Percentiles rank a stretch among this genome's conserved stretches.
Conservation (phyloP, 1,140 invertebrate genomes). For the Mylabris phalerata region DNA sequence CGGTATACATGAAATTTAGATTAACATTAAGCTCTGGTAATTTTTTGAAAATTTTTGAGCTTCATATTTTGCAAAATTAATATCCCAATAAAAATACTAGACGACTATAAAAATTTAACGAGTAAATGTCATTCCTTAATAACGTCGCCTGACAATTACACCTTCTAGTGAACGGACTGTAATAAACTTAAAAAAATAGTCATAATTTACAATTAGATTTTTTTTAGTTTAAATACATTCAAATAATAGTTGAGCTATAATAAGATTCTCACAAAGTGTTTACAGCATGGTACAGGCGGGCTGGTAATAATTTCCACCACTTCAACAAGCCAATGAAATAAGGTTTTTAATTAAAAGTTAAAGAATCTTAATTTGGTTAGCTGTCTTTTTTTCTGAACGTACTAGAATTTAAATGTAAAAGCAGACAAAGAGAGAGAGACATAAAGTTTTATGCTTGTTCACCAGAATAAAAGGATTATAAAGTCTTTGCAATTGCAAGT, state of each 20-base stretch:
- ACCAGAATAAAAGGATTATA: constrained; percentile 21
- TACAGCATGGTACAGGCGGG: constrained; percentile 20
- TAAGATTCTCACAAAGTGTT: no score
- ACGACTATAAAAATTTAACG: constrained; percentile 12
- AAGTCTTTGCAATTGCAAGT: constrained; percentile 20
- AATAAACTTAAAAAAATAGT: no score
- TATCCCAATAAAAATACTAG: constrained; percentile 7
- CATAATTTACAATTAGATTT: no score
- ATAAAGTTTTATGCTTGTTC: constrained; percentile 20
- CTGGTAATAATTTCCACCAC: constrained; percentile 19
- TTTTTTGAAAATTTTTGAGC: neutral
- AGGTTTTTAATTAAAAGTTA: constrained; percentile 33
- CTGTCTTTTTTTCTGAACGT: neutral
- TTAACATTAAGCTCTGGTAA: neutral
- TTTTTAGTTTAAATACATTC: no score
- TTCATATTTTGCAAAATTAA: constrained; percentile 18
- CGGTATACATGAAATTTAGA: no score
- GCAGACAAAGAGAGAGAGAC: no score
- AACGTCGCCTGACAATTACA: neutral
- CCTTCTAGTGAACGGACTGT: neutral
- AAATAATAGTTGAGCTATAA: no score
- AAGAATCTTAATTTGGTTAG: constrained; percentile 30
- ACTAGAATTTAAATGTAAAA: neutral
- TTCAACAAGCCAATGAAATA: constrained; percentile 29
- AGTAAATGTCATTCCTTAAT: neutral